Conservation (phyloP, 1,140 invertebrate genomes). For the Bombus cullumanus region DNA sequence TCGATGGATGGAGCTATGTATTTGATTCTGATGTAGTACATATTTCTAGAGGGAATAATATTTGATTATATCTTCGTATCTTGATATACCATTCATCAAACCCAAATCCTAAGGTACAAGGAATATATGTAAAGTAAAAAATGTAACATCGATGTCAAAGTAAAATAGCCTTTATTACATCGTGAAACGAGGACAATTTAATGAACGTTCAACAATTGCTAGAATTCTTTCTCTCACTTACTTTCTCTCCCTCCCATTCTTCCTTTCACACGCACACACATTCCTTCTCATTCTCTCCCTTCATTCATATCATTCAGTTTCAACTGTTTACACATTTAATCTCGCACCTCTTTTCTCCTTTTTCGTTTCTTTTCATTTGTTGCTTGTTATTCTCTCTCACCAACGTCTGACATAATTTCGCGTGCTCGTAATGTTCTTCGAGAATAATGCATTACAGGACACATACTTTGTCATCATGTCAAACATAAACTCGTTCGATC, state of each 20-base stretch:
- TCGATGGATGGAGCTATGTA: too few relatives aligned
- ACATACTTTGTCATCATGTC: constrained; percentile 13
- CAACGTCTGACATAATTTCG: constrained; percentile 47
- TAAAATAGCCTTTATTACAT: constrained; percentile 75
- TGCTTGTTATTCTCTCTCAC: constrained; percentile 43
- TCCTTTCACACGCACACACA: constrained; percentile 5
- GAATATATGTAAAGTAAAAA: neutral
- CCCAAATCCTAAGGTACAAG: neutral
- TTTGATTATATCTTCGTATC: neutral
- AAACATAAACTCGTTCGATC: constrained; percentile 20
- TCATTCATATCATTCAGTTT: constrained; percentile 33
- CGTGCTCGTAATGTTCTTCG: constrained; percentile 36
- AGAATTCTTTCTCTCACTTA: constrained; percentile 57
- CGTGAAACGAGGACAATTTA: constrained; percentile 73
- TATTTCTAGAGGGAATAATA: too few relatives aligned
- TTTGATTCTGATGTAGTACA: too few relatives aligned
- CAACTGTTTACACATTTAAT: constrained; percentile 29
- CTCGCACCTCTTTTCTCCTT: constrained; percentile 29
- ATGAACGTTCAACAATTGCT: constrained; percentile 73
- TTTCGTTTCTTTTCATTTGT: constrained; percentile 13
- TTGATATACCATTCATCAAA: neutral
- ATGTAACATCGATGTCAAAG: constrained; percentile 60
- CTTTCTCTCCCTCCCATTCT: constrained; percentile 30
- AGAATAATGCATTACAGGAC: constrained; percentile 61
- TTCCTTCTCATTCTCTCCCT: neutral